Conservation (phyloP, 1,140 invertebrate species). For the Vollenhovia emeryi region DNA sequence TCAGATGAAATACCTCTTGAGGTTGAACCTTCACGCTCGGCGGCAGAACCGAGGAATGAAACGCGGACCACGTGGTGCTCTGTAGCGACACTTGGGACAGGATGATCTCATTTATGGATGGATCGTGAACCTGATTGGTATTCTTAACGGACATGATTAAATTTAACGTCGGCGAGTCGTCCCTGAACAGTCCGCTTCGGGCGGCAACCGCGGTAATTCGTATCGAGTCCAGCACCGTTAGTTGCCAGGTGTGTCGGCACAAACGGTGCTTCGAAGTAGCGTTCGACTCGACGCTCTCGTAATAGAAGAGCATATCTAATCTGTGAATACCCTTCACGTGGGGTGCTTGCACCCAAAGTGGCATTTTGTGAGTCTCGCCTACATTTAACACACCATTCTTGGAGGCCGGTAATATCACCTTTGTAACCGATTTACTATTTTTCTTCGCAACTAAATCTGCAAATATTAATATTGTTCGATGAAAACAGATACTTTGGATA, state of each 20-base stretch:
- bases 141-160: conserved; percentile 89
- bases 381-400: conserved; percentile 84
- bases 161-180: conserved; percentile 86
- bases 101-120: conserved; percentile 87
- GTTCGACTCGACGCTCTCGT: conserved; percentile 86
- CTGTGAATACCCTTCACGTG: conserved; percentile 87
- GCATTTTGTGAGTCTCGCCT: conserved; percentile 86
- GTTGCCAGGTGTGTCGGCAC: conserved; percentile 89
- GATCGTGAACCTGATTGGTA: conserved; percentile 88
- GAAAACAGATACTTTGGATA: neutral
- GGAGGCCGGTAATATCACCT: conserved; percentile 80
- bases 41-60: conserved; percentile 78
- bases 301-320: conserved; percentile 91
- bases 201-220: conserved; percentile 86
- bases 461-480: conserved; percentile 58
- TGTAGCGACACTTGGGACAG: conserved; percentile 87
- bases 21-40: conserved; percentile 83
- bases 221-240: conserved; percentile 90
- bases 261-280: conserved; percentile 87
- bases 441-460: conserved; percentile 82
- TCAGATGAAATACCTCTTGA: conserved; percentile 85
- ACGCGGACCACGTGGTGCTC: conserved; percentile 86
- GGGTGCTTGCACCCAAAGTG: conserved; percentile 90
- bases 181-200: conserved; percentile 85
- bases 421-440: conserved; percentile 85